Percentiles rank a stretch among this genome's conserved stretches.
Evolutionary conservation across 2,888 invertebrate genomes (phyloP).

Genomic region (Eudemis profundana): DNA sequence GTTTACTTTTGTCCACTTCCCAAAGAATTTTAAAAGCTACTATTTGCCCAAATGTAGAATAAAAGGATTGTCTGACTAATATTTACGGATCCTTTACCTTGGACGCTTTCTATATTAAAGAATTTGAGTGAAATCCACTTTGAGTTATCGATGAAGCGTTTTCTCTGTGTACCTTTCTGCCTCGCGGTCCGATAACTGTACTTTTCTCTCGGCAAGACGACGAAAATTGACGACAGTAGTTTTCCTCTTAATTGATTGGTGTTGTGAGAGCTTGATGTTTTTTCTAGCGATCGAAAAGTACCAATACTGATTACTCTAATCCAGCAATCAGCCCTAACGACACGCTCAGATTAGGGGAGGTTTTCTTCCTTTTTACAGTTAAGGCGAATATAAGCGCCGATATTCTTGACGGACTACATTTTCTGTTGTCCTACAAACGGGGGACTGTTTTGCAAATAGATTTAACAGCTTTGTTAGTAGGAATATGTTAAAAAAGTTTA

Average conservation of each 20-base stretch:
- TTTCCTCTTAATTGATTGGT: conserved; percentile 24
- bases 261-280: conserved; percentile 1
- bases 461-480: no score
- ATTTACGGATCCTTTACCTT: conserved; percentile 40
- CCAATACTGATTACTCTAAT: conserved; percentile 44
- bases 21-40: conserved; percentile 52
- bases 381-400: no score
- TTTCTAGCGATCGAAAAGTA: conserved; percentile 28
- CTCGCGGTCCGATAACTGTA: no score
- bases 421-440: no score
- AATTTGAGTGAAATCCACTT: conserved; percentile 39
- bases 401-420: no score
- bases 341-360: conserved; percentile 33
- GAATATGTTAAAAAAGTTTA: no score
- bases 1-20: conserved; percentile 61
- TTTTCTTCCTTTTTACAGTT: conserved; percentile 33
- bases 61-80: conserved; percentile 42
- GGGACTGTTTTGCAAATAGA: no score
- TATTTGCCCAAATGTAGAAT: conserved; percentile 48
- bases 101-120: conserved; percentile 31
- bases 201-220: no score
- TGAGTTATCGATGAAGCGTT: conserved; percentile 36
- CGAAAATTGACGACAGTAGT: conserved; percentile 4
- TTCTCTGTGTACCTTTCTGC: conserved; percentile 31
- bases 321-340: conserved; percentile 44